phyloP scores from a whole-genome alignment of 2,888 invertebrate species.

The Nomada goodeniana region DNA sequence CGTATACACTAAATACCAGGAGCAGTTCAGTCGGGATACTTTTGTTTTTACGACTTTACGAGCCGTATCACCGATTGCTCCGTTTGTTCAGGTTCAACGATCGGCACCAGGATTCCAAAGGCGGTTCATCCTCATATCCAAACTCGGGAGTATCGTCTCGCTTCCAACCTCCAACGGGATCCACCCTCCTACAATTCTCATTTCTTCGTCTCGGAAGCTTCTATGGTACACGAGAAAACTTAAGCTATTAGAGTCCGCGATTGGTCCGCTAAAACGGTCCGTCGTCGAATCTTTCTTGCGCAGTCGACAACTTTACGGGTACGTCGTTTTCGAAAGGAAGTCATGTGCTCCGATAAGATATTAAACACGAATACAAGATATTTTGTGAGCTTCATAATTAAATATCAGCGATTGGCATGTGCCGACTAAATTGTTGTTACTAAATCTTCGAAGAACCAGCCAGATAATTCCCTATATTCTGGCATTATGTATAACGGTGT shows the following conservation, averaged over 20 bases:
- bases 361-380: constrained; percentile 22
- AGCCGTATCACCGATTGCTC: constrained; percentile 72
- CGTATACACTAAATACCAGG: constrained; percentile 48
- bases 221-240: constrained; percentile 53
- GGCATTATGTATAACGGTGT: too few relatives aligned
- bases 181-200: constrained; percentile 9
- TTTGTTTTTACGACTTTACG: constrained; percentile 75
- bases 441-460: too few relatives aligned
- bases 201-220: constrained; percentile 45
- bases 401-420: too few relatives aligned
- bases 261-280: constrained; percentile 44
- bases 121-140: constrained; percentile 58
- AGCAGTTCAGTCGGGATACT: constrained; percentile 63
- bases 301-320: constrained; percentile 49
- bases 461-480: too few relatives aligned
- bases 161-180: constrained; percentile 21
- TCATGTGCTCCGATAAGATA: constrained; percentile 39
- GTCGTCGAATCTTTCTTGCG: constrained; percentile 47
- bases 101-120: constrained; percentile 68
- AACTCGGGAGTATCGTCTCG: constrained; percentile 33
- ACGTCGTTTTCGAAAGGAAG: constrained; percentile 20
- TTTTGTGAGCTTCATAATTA: neutral
- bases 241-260: constrained; percentile 59
- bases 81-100: constrained; percentile 75
- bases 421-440: too few relatives aligned